These are phyloP conservation scores for Geotrypetes seraphini DNA, from an alignment of 2,797 vertebrate species.

Conservation along the genomic window DNA sequence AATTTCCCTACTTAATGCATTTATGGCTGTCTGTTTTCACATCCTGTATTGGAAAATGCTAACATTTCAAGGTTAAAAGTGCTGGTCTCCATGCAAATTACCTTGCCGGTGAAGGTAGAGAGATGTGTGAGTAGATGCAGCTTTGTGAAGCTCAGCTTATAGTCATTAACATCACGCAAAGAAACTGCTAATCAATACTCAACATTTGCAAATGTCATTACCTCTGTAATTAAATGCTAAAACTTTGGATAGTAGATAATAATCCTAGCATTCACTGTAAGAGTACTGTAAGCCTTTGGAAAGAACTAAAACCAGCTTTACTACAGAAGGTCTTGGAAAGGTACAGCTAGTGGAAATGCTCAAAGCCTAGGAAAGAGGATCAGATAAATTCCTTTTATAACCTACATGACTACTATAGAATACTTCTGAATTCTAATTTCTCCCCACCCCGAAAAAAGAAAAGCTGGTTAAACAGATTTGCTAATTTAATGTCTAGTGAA, in stretches of 20 bases:
- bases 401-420: no score
- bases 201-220: conserved; percentile 31
- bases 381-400: no score
- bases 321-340: background rate
- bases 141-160: conserved; percentile 10
- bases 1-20: conserved; percentile 23
- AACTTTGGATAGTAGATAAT: conserved; percentile 4
- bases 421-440: no score
- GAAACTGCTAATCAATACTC: conserved; percentile 43
- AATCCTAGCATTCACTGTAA: no score
- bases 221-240: conserved; percentile 10
- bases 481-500: no score
- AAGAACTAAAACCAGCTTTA: conserved; percentile 2
- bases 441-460: no score
- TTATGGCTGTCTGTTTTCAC: conserved; percentile 28
- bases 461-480: no score
- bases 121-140: conserved; percentile 21
- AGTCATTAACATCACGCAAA: conserved; percentile 31
- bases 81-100: conserved; percentile 37
- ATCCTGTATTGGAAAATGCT: conserved; percentile 52
- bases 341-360: no score
- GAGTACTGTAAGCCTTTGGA: no score
- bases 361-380: no score
- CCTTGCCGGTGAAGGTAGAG: conserved; percentile 18
- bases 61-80: conserved; percentile 71